Evolutionary conservation across 2,113 vertebrate genomes (phyloP).

Genomic region (Tautogolabrus adspersus): DNA sequence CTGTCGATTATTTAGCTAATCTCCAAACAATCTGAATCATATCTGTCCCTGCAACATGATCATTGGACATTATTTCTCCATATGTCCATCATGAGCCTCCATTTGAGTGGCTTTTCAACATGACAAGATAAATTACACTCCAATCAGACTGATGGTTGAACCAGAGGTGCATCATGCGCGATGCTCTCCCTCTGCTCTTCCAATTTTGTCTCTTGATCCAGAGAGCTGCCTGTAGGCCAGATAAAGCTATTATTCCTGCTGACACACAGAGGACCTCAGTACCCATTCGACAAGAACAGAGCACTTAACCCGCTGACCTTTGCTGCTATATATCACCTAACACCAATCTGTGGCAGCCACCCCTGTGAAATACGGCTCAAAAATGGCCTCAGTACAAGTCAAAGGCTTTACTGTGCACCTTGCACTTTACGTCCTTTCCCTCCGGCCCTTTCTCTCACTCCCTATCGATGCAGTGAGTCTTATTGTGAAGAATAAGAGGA

Average conservation of each 20-base stretch:
- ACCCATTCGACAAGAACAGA: conserved; percentile 54
- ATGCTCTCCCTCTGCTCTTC: conserved; percentile 42
- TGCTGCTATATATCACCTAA: conserved; percentile 57
- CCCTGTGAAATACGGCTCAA: background rate
- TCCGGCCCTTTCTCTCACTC: background rate
- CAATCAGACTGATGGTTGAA: background rate
- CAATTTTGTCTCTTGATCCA: conserved; percentile 11
- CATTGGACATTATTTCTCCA: background rate
- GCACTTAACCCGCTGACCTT: conserved; percentile 69
- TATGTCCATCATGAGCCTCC: background rate
- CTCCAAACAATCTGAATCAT: background rate
- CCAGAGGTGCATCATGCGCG: background rate
- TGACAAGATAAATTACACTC: background rate
- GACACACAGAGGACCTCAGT: conserved; percentile 35
- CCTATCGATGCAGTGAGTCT: conserved; percentile 16
- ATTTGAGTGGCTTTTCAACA: background rate
- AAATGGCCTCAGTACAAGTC: conserved; percentile 20
- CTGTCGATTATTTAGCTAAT: background rate
- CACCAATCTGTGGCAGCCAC: conserved; percentile 6
- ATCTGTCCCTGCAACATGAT: conserved; percentile 2
- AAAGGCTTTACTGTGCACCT: conserved; percentile 18
- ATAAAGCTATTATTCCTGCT: conserved; percentile 41
- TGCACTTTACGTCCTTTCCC: conserved; percentile 10
- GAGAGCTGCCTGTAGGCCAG: conserved; percentile 23
- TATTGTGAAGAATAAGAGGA: background rate